phyloP scores from a whole-genome alignment of 2,888 invertebrate genomes.

The Sabatieria punctata region DNA sequence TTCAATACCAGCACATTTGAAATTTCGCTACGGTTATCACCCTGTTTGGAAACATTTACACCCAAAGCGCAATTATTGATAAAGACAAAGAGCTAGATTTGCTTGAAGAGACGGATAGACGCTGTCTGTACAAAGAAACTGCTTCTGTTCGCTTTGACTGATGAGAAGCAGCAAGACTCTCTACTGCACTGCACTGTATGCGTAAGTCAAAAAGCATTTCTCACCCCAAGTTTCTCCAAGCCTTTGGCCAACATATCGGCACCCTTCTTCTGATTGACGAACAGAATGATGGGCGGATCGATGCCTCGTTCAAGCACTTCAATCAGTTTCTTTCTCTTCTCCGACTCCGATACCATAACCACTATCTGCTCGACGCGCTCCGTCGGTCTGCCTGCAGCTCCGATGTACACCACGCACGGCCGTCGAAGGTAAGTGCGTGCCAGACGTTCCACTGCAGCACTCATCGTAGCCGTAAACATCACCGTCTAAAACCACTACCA shows the following conservation, averaged over 20 bases:
- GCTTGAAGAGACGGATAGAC: too few species aligned
- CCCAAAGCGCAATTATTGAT: too few species aligned
- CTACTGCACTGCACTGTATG: too few species aligned
- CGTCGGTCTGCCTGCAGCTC: conserved; percentile 85
- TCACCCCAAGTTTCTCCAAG: conserved; percentile 73
- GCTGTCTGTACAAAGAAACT: too few species aligned
- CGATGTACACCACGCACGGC: conserved; percentile 93
- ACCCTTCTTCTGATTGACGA: conserved; percentile 99
- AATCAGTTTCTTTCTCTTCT: conserved; percentile 83
- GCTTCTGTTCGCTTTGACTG: too few species aligned
- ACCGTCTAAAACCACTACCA: conserved; percentile 52
- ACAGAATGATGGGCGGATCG: conserved; percentile 95
- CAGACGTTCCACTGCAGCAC: conserved; percentile 84
- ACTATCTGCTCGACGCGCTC: conserved; percentile 95
- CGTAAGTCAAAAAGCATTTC: too few species aligned
- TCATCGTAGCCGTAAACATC: conserved; percentile 99
- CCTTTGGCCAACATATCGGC: conserved; percentile 94
- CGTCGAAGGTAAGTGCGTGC: conserved; percentile 82
- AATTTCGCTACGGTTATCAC: too few species aligned
- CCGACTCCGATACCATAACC: conserved; percentile 79
- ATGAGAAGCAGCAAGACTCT: too few species aligned
- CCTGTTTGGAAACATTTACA: too few species aligned
- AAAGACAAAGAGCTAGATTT: too few species aligned
- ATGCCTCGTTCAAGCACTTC: conserved; percentile 73
- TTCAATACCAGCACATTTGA: too few species aligned